phyloP scores from a whole-genome alignment of 1,140 invertebrate genomes.

The Drosophila funebris region DNA sequence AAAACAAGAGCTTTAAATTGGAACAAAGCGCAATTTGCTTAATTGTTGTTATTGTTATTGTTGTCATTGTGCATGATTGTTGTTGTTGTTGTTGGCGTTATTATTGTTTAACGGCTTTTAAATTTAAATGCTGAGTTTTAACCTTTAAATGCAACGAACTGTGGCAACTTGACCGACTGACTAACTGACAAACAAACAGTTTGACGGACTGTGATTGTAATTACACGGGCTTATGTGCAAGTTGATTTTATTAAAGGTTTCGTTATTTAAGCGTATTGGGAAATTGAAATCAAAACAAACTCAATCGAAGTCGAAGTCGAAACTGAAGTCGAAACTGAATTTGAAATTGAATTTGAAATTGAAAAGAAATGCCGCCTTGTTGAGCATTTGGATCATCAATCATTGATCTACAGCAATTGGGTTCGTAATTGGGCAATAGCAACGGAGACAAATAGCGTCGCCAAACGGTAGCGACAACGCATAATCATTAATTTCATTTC shows the following conservation, averaged over 20 bases:
- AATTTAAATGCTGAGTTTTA: constrained; percentile 72
- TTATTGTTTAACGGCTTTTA: constrained; percentile 57
- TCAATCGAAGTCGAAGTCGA: not conserved
- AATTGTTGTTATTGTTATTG: constrained; percentile 46
- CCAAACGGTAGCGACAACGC: constrained; percentile 62
- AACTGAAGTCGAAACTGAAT: constrained; percentile 26
- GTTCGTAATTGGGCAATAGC: constrained; percentile 57
- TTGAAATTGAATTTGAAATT: constrained; percentile 28
- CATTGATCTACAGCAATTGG: constrained; percentile 58
- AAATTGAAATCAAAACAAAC: constrained; percentile 27
- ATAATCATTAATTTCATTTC: constrained; percentile 29
- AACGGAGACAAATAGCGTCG: constrained; percentile 49
- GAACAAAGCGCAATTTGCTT: constrained; percentile 62
- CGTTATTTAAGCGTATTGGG: constrained; percentile 36
- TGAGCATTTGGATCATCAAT: constrained; percentile 42
- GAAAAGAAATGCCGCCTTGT: constrained; percentile 52
- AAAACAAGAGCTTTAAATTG: constrained; percentile 49
- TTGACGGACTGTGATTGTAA: constrained; percentile 29
- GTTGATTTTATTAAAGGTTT: constrained; percentile 57
- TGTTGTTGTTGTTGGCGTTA: constrained; percentile 22
- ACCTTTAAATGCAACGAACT: constrained; percentile 72
- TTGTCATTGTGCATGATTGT: constrained; percentile 38
- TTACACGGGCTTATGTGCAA: constrained; percentile 26
- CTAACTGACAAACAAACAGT: not conserved
- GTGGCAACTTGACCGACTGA: constrained; percentile 8